Percentiles rank a stretch among this genome's conserved stretches.
These are phyloP conservation scores for Cygnus atratus DNA, from an alignment of 2,113 vertebrate genomes.

Conservation along the genomic window DNA sequence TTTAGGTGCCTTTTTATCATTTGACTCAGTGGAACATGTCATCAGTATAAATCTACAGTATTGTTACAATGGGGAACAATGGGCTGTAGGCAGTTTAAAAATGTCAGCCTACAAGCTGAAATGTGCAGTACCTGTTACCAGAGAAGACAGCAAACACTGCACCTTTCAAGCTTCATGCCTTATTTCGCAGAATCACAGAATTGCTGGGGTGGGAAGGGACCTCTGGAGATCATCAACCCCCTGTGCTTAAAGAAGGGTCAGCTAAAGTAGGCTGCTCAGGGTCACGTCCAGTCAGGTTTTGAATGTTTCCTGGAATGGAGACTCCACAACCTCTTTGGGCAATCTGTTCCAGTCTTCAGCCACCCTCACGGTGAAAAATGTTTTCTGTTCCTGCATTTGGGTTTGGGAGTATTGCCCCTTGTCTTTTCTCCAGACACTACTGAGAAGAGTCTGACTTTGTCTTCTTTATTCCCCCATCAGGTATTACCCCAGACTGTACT, in stretches of 20 bases:
- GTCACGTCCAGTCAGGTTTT: fast-evolving
- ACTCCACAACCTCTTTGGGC: neutral
- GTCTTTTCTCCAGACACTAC: neutral
- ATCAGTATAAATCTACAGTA: no score
- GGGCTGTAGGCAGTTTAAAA: neutral
- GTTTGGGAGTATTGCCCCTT: neutral
- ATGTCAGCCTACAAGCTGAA: neutral
- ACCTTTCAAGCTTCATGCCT: neutral
- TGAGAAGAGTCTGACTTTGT: neutral
- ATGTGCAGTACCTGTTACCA: neutral
- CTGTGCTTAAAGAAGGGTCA: neutral
- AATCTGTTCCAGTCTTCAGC: neutral
- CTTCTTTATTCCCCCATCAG: neutral
- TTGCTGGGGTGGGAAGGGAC: neutral
- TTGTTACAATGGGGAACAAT: neutral
- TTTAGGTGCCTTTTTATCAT: neutral
- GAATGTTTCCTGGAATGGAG: neutral
- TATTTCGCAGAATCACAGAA: neutral
- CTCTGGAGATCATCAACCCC: neutral
- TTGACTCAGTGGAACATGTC: neutral
- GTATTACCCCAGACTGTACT: neutral
- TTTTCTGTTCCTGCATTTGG: neutral
- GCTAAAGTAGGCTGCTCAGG: neutral
- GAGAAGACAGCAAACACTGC: neutral
- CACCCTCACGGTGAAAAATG: neutral